phyloP scores from a whole-genome alignment of 2,888 invertebrate genomes.

The Pammene aurita region DNA sequence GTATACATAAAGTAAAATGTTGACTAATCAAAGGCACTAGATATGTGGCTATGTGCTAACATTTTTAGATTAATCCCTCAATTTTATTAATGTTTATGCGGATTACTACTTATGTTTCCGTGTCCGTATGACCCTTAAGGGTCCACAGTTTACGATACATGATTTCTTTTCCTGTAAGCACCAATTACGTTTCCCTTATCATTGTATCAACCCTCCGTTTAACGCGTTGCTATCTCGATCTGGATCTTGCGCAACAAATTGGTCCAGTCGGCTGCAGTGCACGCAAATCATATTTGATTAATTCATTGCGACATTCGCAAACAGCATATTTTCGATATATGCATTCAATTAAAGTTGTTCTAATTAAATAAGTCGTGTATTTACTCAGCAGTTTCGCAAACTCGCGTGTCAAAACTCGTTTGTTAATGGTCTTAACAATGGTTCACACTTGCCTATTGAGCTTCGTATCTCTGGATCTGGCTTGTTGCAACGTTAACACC shows the following conservation, averaged over 20 bases:
- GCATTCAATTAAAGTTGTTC: constrained; percentile 69
- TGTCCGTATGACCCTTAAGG: constrained; percentile 1
- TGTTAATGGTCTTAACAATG: constrained; percentile 73
- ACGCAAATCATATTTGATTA: constrained; percentile 67
- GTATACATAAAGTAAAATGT: too few species aligned
- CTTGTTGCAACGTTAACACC: constrained; percentile 51
- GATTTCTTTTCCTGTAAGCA: constrained; percentile 33
- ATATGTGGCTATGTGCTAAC: too few species aligned
- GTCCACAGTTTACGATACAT: constrained; percentile 11
- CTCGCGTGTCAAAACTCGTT: constrained; percentile 79
- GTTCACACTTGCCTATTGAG: constrained; percentile 79
- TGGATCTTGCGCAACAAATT: constrained; percentile 55
- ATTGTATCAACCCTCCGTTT: constrained; percentile 32
- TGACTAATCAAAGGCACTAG: too few species aligned
- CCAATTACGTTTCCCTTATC: constrained; percentile 37
- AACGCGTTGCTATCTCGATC: constrained; percentile 40
- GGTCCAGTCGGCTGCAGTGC: constrained; percentile 43
- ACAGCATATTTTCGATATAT: constrained; percentile 60
- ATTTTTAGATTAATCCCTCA: too few species aligned
- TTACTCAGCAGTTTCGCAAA: constrained; percentile 78
- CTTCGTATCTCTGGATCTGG: constrained; percentile 74
- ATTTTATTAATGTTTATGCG: too few species aligned
- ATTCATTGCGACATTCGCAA: constrained; percentile 56
- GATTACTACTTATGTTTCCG: background rate
- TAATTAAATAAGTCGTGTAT: constrained; percentile 77